These are phyloP conservation scores for Xyrichtys novacula DNA, from an alignment of 2,797 vertebrate species.

Conservation along the genomic window DNA sequence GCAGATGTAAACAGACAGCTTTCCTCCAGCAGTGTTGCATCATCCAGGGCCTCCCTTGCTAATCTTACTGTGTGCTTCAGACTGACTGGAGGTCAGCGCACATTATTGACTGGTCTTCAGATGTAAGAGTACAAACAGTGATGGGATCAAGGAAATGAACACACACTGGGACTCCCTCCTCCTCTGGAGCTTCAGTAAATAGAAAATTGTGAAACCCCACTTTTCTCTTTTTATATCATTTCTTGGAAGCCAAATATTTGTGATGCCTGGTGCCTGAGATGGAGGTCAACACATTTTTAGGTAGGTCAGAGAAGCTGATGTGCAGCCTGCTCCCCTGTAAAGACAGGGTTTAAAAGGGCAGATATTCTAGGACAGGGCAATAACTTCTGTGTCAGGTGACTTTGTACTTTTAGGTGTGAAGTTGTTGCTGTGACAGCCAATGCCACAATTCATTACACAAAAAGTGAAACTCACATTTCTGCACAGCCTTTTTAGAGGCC, in stretches of 20 bases:
- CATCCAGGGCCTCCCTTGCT: conserved; percentile 7
- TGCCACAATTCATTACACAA: conserved; percentile 13
- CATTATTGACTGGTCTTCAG: conserved; percentile 29
- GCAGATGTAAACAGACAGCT: conserved; percentile 5
- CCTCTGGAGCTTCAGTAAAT: conserved; percentile 27
- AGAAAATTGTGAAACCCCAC: conserved; percentile 35
- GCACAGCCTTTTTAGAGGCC: background rate
- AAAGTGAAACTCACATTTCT: conserved; percentile 14
- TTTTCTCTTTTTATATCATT: conserved; percentile 40
- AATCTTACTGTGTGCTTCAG: conserved; percentile 29
- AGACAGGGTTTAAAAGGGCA: conserved; percentile 21
- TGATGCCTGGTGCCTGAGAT: conserved; percentile 25
- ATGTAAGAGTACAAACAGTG: conserved; percentile 33
- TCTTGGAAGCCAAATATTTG: conserved; percentile 57
- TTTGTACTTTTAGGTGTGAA: conserved; percentile 36
- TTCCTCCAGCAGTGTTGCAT: conserved; percentile 2
- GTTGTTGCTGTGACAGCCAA: conserved; percentile 22
- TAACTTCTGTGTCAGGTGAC: conserved; percentile 28
- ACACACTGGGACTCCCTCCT: conserved; percentile 11
- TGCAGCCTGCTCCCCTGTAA: conserved; percentile 30
- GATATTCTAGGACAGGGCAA: conserved; percentile 27
- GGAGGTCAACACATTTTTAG: conserved; percentile 52
- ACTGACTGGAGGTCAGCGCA: conserved; percentile 27
- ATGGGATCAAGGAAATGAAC: conserved; percentile 46
- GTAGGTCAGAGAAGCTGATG: conserved; percentile 48